Base-by-base conservation (phyloP, 2,797 vertebrate genomes). In the Intellagama lesueurii region DNA sequence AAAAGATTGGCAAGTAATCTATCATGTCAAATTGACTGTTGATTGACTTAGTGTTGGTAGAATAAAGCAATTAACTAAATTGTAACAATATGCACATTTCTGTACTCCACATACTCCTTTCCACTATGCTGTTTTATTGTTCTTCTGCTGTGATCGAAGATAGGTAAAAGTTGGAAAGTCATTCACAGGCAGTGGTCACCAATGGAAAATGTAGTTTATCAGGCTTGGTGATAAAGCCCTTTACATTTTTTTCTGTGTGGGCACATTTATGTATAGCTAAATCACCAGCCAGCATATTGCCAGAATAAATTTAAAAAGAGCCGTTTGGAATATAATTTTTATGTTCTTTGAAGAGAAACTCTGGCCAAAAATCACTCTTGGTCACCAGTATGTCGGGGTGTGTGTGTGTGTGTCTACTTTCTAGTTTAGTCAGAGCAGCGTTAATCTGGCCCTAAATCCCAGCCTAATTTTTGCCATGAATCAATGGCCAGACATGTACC, bases 61-160 rank as follows among this genome's bases (percentile, higher is more conserved):
- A 77, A 77, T 52, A 78, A 88, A 30, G 81, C n/a, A 78, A 73
- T 49, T 11, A 68, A 60, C 80, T 87, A n/a, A 56, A 35, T 56
- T 30, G 22, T 22, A 40, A 81, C 40, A 26, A 47, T 81, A 73
- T 81, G 60, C 16, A 64, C 60, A 64, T 19, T 64, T 40, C 64
- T 28, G 12, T 17, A 44, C 12, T 30, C 22, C 60, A 77, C 17
- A 66, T 47, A 19, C 19, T 64, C 4, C 52, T 86, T 47, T 19
- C 28, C 16, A 86, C 24, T 68, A 44, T n/a, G 35, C 8, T 16
- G 2, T 28, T 52, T 40, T 44, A 35, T 84, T 16, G 4, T 16
- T 85, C 11, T 40, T 70, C 44, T 56, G 26, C 64, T 17, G 52
- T n/a, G 49, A 52, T 69, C 77, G n/a, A 75, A 75, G 70, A 24